Evolutionary conservation across 2,113 vertebrate genomes (phyloP).

Genomic region (Sterna hirundo): DNA sequence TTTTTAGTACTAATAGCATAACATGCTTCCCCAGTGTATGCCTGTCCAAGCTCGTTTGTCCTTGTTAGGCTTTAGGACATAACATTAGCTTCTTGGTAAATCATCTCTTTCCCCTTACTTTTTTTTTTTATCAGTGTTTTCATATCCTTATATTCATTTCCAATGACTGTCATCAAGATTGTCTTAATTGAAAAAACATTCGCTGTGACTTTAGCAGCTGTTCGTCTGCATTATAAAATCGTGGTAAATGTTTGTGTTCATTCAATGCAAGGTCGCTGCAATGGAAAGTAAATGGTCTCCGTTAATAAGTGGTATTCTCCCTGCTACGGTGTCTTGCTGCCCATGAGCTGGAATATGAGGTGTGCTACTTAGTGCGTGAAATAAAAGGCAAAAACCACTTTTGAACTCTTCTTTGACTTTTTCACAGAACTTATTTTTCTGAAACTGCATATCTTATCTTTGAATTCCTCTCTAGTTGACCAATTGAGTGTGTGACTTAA

Average conservation of each 20-base stretch:
- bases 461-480: neutral
- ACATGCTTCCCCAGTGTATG: neutral
- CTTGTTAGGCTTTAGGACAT: conserved; percentile 6
- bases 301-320: conserved; percentile 34
- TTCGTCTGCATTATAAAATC: conserved; percentile 16
- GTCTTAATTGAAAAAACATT: conserved; percentile 71
- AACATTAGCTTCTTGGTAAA: conserved; percentile 43
- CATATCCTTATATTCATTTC: conserved; percentile 39
- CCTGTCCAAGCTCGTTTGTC: neutral
- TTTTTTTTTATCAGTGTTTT: neutral
- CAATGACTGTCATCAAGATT: conserved; percentile 52
- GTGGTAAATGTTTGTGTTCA: conserved; percentile 46
- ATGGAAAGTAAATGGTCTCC: conserved; percentile 51
- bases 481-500: neutral
- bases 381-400: neutral
- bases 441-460: neutral
- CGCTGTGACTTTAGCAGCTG: conserved; percentile 67
- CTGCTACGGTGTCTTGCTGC: neutral
- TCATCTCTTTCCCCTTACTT: neutral
- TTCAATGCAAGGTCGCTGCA: conserved; percentile 43
- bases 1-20: neutral
- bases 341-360: neutral
- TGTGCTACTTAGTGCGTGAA: neutral
- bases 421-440: neutral
- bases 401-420: neutral